A percentile compares a stretch with the other conserved stretches of the same genome.
Conservation (phyloP, 2,797 vertebrate species). For the Enoplosus armatus region DNA sequence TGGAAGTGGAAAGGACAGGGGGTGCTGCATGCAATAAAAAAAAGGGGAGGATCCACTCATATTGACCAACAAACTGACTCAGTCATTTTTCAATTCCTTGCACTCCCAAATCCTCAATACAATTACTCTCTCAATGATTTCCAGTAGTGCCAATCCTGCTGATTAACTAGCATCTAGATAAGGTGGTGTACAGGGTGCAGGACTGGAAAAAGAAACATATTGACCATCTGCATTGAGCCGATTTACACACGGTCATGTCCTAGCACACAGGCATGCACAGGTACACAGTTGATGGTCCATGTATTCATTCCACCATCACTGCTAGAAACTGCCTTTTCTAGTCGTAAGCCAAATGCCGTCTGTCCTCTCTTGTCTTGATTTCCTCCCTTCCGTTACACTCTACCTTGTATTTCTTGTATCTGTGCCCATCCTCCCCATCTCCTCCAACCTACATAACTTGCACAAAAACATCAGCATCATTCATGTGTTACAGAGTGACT, state of each 20-base stretch:
- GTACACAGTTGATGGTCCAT: conserved; percentile 16
- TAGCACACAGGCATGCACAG: no score
- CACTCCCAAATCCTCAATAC: conserved; percentile 74
- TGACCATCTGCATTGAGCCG: conserved; percentile 63
- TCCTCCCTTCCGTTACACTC: conserved; percentile 4
- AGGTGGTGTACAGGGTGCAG: conserved; percentile 47
- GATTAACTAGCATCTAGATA: conserved; percentile 76
- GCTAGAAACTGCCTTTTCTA: neutral
- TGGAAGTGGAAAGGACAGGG: conserved; percentile 34
- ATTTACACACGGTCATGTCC: conserved; percentile 38
- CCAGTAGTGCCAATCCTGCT: conserved; percentile 71
- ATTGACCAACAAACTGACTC: conserved; percentile 74
- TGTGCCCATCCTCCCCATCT: conserved; percentile 45
- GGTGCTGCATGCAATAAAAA: conserved; percentile 37
- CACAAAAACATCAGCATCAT: neutral
- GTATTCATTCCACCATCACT: neutral
- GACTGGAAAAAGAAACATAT: conserved; percentile 63
- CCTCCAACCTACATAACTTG: conserved; percentile 23
- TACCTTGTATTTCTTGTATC: conserved; percentile 3
- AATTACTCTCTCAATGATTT: conserved; percentile 84
- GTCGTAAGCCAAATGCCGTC: neutral
- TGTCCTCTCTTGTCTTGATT: conserved; percentile 1
- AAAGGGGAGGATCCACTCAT: conserved; percentile 54
- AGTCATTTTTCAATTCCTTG: conserved; percentile 76
- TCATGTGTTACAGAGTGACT: conserved; percentile 20